phyloP scores from a whole-genome alignment of 1,140 invertebrate genomes.

The Drosophila carrolli region DNA sequence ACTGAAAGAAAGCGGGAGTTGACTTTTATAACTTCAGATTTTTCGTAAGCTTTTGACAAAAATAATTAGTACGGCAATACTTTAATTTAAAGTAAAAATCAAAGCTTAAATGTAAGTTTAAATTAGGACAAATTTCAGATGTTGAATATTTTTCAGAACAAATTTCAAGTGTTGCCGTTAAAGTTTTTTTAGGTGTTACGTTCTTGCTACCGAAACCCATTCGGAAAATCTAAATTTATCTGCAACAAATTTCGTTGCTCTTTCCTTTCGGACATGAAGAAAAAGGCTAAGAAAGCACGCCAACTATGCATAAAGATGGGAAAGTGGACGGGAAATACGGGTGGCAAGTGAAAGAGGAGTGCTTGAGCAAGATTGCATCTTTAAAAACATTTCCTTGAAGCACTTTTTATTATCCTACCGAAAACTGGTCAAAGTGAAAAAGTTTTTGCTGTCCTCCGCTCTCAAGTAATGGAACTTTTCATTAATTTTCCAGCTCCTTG shows the following conservation, averaged over 20 bases:
- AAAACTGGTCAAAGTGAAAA: constrained; percentile 45
- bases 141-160: too few relatives aligned
- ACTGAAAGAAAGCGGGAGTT: constrained; percentile 2
- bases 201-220: constrained; percentile 5
- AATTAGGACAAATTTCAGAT: too few relatives aligned
- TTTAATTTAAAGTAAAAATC: too few relatives aligned
- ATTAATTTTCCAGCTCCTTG: constrained; percentile 24
- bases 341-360: constrained; percentile 6
- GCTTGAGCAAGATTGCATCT: constrained; percentile 42
- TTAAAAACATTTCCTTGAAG: constrained; percentile 33
- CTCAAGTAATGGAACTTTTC: constrained; percentile 23
- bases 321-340: background rate
- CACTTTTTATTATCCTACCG: constrained; percentile 23
- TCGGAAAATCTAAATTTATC: constrained; percentile 71
- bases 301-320: constrained; percentile 26
- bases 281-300: constrained; percentile 36
- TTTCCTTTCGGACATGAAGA: constrained; percentile 3
- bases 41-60: too few relatives aligned
- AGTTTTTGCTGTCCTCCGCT: constrained; percentile 16
- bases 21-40: too few relatives aligned
- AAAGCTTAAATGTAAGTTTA: too few relatives aligned
- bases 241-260: constrained; percentile 56
- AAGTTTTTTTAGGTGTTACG: background rate
- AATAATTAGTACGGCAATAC: too few relatives aligned
- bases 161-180: too few relatives aligned